Base-by-base conservation (phyloP, 2,888 invertebrate genomes). In the Altica lythri region DNA sequence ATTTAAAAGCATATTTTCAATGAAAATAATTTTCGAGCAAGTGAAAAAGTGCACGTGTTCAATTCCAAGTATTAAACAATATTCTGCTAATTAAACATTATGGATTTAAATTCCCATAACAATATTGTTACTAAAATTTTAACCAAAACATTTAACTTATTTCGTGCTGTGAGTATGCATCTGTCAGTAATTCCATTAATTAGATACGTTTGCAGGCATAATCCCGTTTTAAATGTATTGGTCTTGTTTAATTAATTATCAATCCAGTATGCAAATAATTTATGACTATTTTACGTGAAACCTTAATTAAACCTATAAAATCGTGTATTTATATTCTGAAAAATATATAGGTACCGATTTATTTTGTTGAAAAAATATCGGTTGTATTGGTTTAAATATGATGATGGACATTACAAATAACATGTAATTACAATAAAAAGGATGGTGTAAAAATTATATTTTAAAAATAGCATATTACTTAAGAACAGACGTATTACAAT, bases 211-310 rank as follows among this genome's bases (percentile, higher is more conserved):
- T 55, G 57, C 59, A 60, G 54, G 59, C 59, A 61, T 61, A 61
- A 62, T 59, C 53, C 55, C 47, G 56, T 61, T 61, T 61, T 61
- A 60, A 62, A 64, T 64, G 57, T 61, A 64, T 63, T 55, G 55
- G 55, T 60, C 57, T 60, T 54, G 57, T 55, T 56, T 55, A 63
- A 64, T 63, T 63, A 64, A 62, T 61, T 61, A 63, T 60, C 62
- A 60, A 53, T 60, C 55, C 52, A 43, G 60, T 58, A 60, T 58
- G 61, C 60, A 63, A 63, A 62, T 64, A 63, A 61, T 62, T 64
- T 60, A 64, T 60, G 54, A 56, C 53, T 55, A 62, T 61, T 63
- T 64, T 63, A 60, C 49, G 48, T 51, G 56, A 59, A 61, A 60
- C 52, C 58, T 52, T 55, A 55, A 55, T 55, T 51, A 53, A 58